Evolutionary conservation across 2,888 invertebrate genomes (phyloP).

Genomic region (Parelbella ahira): DNA sequence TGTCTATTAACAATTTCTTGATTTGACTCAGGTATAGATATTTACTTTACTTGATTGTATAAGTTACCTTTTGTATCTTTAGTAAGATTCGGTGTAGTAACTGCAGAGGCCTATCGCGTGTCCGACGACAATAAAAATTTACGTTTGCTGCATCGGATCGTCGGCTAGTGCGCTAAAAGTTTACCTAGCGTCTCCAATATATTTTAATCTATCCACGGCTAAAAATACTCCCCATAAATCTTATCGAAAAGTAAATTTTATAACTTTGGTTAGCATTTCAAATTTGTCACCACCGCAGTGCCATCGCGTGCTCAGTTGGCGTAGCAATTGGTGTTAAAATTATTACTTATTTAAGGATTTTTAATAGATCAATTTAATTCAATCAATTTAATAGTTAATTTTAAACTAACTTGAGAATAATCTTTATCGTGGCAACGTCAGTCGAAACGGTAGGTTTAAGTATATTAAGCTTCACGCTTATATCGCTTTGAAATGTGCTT

Average conservation of each 20-base stretch:
- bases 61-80: no score
- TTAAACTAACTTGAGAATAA: no score
- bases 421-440: no score
- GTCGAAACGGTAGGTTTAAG: no score
- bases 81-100: constrained; percentile 1
- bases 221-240: not conserved
- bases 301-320: not conserved
- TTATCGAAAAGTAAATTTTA: not conserved
- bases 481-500: no score
- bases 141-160: constrained; percentile 1
- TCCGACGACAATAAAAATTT: constrained; percentile 4
- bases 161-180: not conserved
- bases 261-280: no score
- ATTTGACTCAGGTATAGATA: no score
- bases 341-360: constrained; percentile 2
- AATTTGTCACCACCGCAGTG: not conserved
- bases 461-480: no score
- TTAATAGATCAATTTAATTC: not conserved
- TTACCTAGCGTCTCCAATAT: not conserved
- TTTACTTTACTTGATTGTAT: no score
- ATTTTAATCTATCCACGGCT: no score
- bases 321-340: constrained; percentile 1
- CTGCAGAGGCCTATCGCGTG: constrained; percentile 18
- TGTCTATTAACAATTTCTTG: no score
- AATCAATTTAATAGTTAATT: not conserved